These are phyloP conservation scores for Bicyclus anynana DNA, from an alignment of 1,140 invertebrate genomes.

Conservation along the genomic window DNA sequence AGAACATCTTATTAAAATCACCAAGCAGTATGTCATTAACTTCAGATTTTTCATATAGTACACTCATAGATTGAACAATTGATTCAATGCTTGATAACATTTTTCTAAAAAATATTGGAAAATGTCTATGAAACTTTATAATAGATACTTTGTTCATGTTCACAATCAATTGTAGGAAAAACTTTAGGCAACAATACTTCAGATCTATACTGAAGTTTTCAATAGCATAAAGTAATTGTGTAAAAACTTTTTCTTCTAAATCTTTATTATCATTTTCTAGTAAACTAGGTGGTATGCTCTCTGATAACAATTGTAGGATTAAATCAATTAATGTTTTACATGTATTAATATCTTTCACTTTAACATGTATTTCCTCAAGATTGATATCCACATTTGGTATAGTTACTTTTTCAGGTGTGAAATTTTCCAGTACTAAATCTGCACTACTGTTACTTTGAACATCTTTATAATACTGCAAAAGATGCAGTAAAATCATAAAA, in stretches of 20 bases:
- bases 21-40: constrained; percentile 36
- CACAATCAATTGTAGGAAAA: constrained; percentile 54
- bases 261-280: constrained; percentile 32
- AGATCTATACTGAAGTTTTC: constrained; percentile 59
- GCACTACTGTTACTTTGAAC: constrained; percentile 26
- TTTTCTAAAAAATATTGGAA: constrained; percentile 36
- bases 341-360: constrained; percentile 47
- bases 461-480: constrained; percentile 66
- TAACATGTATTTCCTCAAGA: constrained; percentile 67
- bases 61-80: constrained; percentile 38
- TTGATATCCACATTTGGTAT: constrained; percentile 69
- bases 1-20: constrained; percentile 37
- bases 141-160: constrained; percentile 44
- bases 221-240: constrained; percentile 46
- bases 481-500: constrained; percentile 51
- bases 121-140: constrained; percentile 36
- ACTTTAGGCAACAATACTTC: constrained; percentile 55
- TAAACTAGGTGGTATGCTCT: constrained; percentile 43
- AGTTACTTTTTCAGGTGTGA: constrained; percentile 58
- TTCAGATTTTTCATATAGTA: constrained; percentile 52
- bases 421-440: constrained; percentile 55
- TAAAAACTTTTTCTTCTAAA: constrained; percentile 31
- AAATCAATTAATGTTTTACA: constrained; percentile 58
- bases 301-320: constrained; percentile 48
- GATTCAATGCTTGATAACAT: constrained; percentile 42